Conservation (phyloP, 1,140 invertebrate species). For the Drosophila repleta region DNA sequence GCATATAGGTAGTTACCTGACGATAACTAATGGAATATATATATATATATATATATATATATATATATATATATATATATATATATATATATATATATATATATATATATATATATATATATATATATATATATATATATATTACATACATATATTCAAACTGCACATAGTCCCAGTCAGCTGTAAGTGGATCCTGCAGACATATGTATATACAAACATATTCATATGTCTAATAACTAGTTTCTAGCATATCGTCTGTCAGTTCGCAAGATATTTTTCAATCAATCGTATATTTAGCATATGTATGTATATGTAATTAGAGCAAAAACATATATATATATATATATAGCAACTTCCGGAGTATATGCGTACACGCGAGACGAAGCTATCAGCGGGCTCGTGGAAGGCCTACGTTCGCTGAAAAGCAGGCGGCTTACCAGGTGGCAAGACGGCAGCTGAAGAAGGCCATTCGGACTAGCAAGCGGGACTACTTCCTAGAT, state of each 20-base stretch:
- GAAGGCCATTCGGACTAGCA: no score
- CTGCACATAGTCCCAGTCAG: slow-evolving; percentile 57
- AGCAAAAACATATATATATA: no score
- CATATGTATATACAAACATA: not conserved
- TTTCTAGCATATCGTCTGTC: not conserved
- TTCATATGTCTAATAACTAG: not conserved
- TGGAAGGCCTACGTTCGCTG: no score
- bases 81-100: not conserved
- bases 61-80: not conserved
- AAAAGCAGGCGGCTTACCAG: no score
- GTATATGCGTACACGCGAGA: no score
- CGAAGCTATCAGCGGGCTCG: no score
- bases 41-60: slow-evolving; percentile 22
- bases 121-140: slow-evolving; percentile 13
- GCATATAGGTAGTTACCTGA: not conserved
- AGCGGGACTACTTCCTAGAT: no score
- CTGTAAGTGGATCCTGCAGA: not conserved
- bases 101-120: no score
- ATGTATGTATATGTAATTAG: no score
- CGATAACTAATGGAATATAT: not conserved
- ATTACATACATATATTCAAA: slow-evolving; percentile 28
- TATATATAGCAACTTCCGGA: no score
- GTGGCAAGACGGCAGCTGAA: no score
- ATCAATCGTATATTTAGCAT: slow-evolving; percentile 30
- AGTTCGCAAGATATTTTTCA: not conserved